Evolutionary conservation across 2,888 invertebrate genomes (phyloP).

Genomic region (Schrankia costaestrigalis): DNA sequence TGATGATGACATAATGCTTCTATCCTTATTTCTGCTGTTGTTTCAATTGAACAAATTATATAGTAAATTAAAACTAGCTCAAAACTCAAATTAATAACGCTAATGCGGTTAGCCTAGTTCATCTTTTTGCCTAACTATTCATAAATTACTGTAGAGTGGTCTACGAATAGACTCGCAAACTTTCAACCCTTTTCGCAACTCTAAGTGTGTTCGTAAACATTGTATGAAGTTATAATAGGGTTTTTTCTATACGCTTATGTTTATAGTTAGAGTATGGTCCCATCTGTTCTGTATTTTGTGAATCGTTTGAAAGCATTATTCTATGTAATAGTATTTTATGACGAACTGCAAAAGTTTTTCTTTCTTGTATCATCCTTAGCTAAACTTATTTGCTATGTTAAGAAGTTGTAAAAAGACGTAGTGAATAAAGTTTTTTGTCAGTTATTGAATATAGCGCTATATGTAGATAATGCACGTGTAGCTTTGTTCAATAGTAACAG

Average conservation of each 20-base stretch:
- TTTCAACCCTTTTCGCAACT: conserved; percentile 28
- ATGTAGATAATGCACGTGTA: too few species aligned
- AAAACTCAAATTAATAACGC: conserved; percentile 6
- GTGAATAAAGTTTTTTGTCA: too few species aligned
- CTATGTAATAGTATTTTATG: too few species aligned
- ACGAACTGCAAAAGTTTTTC: too few species aligned
- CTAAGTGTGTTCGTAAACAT: conserved; percentile 26
- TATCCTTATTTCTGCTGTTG: too few species aligned
- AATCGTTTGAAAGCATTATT: too few species aligned
- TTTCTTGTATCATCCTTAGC: too few species aligned
- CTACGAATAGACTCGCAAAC: conserved; percentile 13
- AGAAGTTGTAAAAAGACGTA: too few species aligned
- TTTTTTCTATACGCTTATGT: conserved; percentile 19
- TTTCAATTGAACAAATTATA: conserved; percentile 1
- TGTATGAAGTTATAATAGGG: conserved; percentile 31
- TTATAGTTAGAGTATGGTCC: conserved; percentile 5
- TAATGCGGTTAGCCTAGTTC: conserved; percentile 4
- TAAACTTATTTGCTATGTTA: too few species aligned
- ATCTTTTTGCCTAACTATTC: conserved; percentile 19
- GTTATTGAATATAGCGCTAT: too few species aligned
- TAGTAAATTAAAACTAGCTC: neutral
- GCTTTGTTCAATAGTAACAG: too few species aligned
- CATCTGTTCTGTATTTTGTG: conserved; percentile 19
- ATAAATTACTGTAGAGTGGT: conserved; percentile 28
- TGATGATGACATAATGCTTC: too few species aligned